Percentiles rank a stretch among this genome's conserved stretches.
phyloP scores from a whole-genome alignment of 2,113 vertebrate species.

The Apodemus speciosus region DNA sequence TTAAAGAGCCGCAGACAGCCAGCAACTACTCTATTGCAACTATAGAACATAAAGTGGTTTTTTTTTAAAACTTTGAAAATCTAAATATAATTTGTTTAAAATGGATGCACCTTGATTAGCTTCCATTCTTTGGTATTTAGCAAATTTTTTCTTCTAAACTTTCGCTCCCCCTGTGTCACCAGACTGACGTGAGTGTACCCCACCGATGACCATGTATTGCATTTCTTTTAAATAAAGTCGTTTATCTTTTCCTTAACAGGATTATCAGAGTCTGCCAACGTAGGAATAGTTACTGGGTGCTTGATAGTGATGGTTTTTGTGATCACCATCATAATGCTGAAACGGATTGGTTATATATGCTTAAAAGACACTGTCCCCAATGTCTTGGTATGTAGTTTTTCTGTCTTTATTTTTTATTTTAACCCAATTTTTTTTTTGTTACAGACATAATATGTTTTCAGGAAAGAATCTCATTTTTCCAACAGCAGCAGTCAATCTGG shows the following conservation, averaged over 20 bases:
- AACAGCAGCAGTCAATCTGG: not conserved
- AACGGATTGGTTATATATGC: conserved; percentile 74
- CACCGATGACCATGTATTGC: not conserved
- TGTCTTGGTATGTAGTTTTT: conserved; percentile 82
- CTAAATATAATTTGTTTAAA: not conserved
- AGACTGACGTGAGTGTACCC: not conserved
- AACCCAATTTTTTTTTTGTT: conserved; percentile 16
- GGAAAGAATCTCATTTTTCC: conserved; percentile 23
- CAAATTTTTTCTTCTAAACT: not conserved
- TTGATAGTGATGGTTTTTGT: not conserved
- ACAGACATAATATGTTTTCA: conserved; percentile 10
- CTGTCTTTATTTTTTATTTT: conserved; percentile 19
- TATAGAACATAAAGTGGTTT: not conserved
- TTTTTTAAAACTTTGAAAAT: conserved; percentile 3
- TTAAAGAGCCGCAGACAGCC: not conserved
- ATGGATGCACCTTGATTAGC: not conserved
- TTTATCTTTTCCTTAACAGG: conserved; percentile 73
- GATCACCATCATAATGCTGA: conserved; percentile 45
- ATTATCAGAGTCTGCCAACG: not conserved
- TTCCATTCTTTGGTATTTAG: not conserved
- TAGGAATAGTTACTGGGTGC: not conserved
- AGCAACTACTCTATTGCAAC: not conserved
- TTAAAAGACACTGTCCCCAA: conserved; percentile 52
- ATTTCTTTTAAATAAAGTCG: conserved; percentile 42
- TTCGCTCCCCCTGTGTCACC: not conserved